Percentiles rank a stretch among this genome's conserved stretches.
phyloP scores from a whole-genome alignment of 2,113 vertebrate genomes.

The Mesitornis unicolor region DNA sequence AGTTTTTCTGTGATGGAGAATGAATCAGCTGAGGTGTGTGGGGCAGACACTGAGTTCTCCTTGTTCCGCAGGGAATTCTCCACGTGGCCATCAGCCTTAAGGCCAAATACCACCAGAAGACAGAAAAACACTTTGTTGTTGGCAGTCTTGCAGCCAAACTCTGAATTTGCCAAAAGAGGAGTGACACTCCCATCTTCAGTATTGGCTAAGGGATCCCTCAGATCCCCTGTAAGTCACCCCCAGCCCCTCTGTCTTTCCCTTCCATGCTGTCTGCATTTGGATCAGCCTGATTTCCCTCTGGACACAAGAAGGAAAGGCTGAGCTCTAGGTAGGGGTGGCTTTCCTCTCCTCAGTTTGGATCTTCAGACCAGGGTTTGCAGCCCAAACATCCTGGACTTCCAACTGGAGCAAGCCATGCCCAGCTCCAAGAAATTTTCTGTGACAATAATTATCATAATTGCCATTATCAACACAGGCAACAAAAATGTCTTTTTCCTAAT shows the following conservation, averaged over 20 bases:
- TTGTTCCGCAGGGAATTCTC: neutral
- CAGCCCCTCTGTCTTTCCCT: neutral
- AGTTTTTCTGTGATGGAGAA: neutral
- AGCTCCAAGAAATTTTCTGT: neutral
- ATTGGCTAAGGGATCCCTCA: too few species aligned
- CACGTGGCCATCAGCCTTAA: too few species aligned
- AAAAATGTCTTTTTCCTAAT: neutral
- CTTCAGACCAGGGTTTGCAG: neutral
- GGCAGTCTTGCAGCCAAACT: neutral
- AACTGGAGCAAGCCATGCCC: neutral
- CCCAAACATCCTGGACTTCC: neutral
- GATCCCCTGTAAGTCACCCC: neutral
- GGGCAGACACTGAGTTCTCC: neutral
- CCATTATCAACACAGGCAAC: neutral
- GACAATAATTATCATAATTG: neutral
- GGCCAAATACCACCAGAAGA: neutral
- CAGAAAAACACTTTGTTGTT: neutral
- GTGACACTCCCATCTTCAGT: too few species aligned
- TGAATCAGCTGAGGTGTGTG: neutral
- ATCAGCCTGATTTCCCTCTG: neutral
- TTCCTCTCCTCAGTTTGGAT: neutral
- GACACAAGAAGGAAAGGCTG: neutral
- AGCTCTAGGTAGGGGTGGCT: neutral
- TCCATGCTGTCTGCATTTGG: accelerated
- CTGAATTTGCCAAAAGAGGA: neutral